These are phyloP conservation scores for Leucopternis melanops DNA, from an alignment of 2,113 vertebrate species.

Conservation along the genomic window DNA sequence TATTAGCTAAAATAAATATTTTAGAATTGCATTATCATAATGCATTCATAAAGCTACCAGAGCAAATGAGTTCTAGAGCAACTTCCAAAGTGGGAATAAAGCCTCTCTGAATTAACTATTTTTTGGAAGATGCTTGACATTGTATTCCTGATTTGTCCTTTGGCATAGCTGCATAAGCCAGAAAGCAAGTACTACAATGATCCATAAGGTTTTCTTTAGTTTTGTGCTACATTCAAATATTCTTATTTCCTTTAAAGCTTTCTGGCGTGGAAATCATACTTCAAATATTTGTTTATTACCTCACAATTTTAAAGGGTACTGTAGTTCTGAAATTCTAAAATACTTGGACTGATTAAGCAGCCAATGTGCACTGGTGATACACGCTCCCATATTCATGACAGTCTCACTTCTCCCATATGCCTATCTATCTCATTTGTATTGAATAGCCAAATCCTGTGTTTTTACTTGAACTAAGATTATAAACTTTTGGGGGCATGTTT, in stretches of 20 bases:
- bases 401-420: neutral
- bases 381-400: neutral
- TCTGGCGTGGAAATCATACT: neutral
- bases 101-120: neutral
- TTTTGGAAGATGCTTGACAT: neutral
- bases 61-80: neutral
- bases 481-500: neutral
- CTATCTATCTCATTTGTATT: neutral
- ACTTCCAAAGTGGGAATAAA: neutral
- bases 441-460: neutral
- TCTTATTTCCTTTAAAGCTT: neutral
- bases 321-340: neutral
- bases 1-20: constrained; percentile 37
- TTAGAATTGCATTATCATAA: neutral
- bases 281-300: neutral
- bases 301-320: neutral
- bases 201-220: neutral
- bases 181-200: neutral
- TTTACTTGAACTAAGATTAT: neutral
- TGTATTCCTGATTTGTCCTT: neutral
- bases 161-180: neutral
- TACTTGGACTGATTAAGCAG: neutral
- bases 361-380: neutral
- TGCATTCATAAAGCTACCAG: neutral
- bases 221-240: neutral